Conservation (phyloP, 2,888 invertebrate species). For the Cotesia congregata region DNA sequence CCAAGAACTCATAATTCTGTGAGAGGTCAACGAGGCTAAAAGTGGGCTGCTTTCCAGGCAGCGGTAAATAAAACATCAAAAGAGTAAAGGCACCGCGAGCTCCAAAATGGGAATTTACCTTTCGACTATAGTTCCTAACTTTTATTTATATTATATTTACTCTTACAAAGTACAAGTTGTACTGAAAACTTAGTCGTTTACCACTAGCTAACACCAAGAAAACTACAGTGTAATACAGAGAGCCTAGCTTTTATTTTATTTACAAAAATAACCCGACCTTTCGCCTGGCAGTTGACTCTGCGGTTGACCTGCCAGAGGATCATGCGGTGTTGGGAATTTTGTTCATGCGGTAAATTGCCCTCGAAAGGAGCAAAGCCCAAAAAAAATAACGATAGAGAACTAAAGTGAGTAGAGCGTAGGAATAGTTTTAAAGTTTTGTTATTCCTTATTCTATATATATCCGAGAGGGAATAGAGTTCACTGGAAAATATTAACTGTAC, state of each 20-base stretch:
- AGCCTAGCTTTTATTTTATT: not conserved
- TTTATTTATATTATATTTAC: not conserved
- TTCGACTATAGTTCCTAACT: not conserved
- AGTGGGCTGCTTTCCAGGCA: too few species aligned
- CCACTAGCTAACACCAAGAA: too few species aligned
- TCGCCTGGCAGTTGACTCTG: slow-evolving; percentile 19
- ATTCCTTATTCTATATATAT: not conserved
- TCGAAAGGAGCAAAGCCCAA: not conserved
- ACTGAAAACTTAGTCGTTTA: slow-evolving; percentile 8
- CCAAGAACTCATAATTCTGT: too few species aligned
- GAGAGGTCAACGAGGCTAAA: too few species aligned
- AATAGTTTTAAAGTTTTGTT: slow-evolving; percentile 16
- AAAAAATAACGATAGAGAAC: slow-evolving; percentile 14
- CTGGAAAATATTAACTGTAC: slow-evolving; percentile 4
- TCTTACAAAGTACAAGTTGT: slow-evolving; percentile 1
- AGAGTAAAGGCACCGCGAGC: too few species aligned
- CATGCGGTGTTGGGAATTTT: slow-evolving; percentile 17
- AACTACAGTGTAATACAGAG: too few species aligned
- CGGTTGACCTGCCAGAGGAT: slow-evolving; percentile 20
- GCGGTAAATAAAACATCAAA: too few species aligned
- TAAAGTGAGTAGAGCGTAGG: not conserved
- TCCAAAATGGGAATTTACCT: too few species aligned
- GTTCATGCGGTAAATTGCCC: slow-evolving; percentile 19
- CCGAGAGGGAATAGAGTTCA: slow-evolving; percentile 7
- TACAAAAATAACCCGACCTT: slow-evolving; percentile 2